Evolutionary conservation across 2,113 vertebrate genomes (phyloP).

Genomic region (Cathartes aura): DNA sequence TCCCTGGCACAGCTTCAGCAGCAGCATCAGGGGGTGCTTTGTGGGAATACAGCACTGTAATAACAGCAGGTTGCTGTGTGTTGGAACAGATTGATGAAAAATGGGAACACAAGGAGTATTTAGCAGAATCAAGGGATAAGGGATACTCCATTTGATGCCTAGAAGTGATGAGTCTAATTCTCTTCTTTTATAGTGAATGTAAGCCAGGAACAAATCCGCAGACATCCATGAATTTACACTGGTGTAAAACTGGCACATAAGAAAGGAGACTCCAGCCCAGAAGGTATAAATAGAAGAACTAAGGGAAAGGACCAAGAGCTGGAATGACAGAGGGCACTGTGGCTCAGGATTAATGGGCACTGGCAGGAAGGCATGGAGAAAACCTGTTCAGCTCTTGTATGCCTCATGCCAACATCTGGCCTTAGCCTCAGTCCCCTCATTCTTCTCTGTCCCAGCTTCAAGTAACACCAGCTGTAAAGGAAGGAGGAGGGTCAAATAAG

Average conservation of each 20-base stretch:
- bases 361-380: constrained; percentile 34
- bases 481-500: constrained; percentile 51
- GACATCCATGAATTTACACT: background rate
- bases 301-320: background rate
- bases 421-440: background rate
- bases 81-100: background rate
- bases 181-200: background rate
- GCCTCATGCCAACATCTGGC: background rate
- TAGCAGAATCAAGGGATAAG: background rate
- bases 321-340: background rate
- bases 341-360: background rate
- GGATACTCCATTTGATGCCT: background rate
- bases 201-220: background rate
- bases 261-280: background rate
- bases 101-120: background rate
- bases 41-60: background rate
- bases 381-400: background rate
- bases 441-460: background rate
- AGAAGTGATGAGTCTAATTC: background rate
- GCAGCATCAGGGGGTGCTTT: background rate
- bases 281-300: constrained; percentile 19
- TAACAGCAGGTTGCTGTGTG: background rate
- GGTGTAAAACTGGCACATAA: background rate
- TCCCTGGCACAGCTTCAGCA: background rate
- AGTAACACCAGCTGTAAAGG: constrained; percentile 8